These are phyloP conservation scores for Cotesia typhae DNA, from an alignment of 1,140 invertebrate genomes.

Conservation along the genomic window DNA sequence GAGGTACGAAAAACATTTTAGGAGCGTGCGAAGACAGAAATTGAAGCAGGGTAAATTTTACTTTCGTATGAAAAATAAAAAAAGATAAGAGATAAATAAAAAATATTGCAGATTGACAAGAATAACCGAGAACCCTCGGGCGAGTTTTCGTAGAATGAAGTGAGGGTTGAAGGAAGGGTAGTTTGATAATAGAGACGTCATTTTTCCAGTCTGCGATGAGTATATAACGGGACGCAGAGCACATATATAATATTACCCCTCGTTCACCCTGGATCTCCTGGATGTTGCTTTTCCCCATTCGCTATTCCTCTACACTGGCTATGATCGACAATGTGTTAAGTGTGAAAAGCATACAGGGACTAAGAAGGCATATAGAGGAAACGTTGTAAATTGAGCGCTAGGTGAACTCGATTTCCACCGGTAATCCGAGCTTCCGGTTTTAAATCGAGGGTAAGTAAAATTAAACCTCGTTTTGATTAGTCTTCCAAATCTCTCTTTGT, in stretches of 20 bases:
- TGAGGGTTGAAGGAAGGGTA: slow-evolving; percentile 9
- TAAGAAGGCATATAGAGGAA: slow-evolving; percentile 66
- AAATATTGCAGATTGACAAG: slow-evolving; percentile 33
- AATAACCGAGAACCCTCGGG: slow-evolving; percentile 21
- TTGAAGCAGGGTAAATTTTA: slow-evolving; percentile 10
- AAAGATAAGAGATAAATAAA: neutral
- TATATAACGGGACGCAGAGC: slow-evolving; percentile 12
- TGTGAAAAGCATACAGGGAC: slow-evolving; percentile 34
- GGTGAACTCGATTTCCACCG: slow-evolving; percentile 62
- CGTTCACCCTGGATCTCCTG: neutral
- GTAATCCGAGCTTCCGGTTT: slow-evolving; percentile 59
- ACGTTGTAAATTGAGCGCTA: slow-evolving; percentile 62
- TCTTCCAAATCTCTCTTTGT: slow-evolving; percentile 18
- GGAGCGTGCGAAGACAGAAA: neutral
- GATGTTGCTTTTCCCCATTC: neutral
- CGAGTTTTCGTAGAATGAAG: slow-evolving; percentile 25
- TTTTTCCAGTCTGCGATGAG: slow-evolving; percentile 37
- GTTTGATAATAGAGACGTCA: slow-evolving; percentile 30
- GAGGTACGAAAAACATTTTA: slow-evolving; percentile 4
- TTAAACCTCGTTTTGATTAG: slow-evolving; percentile 42
- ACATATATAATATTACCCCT: neutral
- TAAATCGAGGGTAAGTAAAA: slow-evolving; percentile 40
- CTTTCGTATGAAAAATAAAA: neutral
- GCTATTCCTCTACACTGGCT: neutral
- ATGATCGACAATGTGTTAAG: neutral